These are phyloP conservation scores for Vultur gryphus DNA, from an alignment of 2,797 vertebrate species.

Conservation along the genomic window DNA sequence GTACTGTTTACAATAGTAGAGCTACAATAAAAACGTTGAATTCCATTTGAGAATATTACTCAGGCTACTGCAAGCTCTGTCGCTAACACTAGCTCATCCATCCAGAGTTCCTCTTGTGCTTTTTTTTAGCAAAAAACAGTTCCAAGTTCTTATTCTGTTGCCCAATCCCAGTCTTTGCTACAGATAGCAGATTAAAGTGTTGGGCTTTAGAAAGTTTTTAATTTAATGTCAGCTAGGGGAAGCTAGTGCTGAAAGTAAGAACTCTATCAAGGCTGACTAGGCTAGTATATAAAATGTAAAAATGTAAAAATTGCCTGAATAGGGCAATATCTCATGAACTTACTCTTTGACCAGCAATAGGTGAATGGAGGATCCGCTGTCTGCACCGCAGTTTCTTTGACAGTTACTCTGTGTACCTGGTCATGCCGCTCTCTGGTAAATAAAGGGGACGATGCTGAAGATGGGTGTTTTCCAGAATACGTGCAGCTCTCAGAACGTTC, in stretches of 20 bases:
- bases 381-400: constrained; percentile 80
- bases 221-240: not conserved
- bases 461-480: rapidly evolving
- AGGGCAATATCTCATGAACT: not conserved
- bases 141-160: not conserved
- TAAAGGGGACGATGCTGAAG: rapidly evolving
- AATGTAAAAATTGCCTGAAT: rapidly evolving
- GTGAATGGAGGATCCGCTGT: constrained; percentile 64
- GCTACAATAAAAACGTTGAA: not conserved
- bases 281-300: not conserved
- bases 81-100: not conserved
- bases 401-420: rapidly evolving
- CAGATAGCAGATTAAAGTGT: not conserved
- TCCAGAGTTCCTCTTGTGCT: not conserved
- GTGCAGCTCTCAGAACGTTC: not conserved
- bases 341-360: constrained; percentile 72
- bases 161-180: not conserved
- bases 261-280: not conserved
- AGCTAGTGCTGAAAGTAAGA: not conserved
- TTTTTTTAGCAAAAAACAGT: not conserved
- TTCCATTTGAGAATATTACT: not conserved
- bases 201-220: not conserved
- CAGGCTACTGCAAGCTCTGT: rapidly evolving
- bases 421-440: rapidly evolving
- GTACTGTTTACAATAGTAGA: not conserved